Percentiles rank a stretch among this genome's conserved stretches.
These are phyloP conservation scores for Trichacis sp. DNA, from an alignment of 2,888 invertebrate genomes.

Conservation along the genomic window DNA sequence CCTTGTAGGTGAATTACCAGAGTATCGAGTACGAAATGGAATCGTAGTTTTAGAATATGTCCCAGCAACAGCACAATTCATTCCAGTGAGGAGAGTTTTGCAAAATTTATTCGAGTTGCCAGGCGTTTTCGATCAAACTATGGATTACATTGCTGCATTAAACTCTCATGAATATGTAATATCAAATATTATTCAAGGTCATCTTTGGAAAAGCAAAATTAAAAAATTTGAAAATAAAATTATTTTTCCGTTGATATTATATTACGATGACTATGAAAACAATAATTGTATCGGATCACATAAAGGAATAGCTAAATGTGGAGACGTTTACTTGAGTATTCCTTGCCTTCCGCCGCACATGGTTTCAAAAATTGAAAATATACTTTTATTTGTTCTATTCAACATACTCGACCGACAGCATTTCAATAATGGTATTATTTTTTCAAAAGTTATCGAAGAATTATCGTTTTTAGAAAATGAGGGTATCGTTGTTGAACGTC, in stretches of 20 bases:
- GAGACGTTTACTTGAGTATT: conserved; percentile 40
- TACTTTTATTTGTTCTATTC: conserved; percentile 30
- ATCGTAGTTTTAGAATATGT: conserved; percentile 5
- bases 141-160: conserved; percentile 27
- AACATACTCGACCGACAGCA: conserved; percentile 27
- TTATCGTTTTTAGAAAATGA: conserved; percentile 18
- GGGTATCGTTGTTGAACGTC: conserved; percentile 17
- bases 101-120: conserved; percentile 42
- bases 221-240: conserved; percentile 17
- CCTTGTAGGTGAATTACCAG: conserved; percentile 29
- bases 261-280: conserved; percentile 45
- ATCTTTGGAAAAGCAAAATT: conserved; percentile 28
- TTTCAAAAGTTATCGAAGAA: conserved; percentile 21
- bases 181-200: conserved; percentile 35
- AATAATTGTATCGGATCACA: conserved; percentile 41
- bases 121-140: conserved; percentile 28
- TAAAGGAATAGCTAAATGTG: conserved; percentile 39
- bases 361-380: conserved; percentile 33
- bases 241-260: conserved; percentile 36
- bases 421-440: conserved; percentile 23
- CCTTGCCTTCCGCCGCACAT: conserved; percentile 28
- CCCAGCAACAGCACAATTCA: conserved; percentile 41
- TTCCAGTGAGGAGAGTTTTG: conserved; percentile 39
- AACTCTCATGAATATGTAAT: conserved; percentile 24
- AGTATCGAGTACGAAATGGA: conserved; percentile 16